Percentiles rank a stretch among this genome's conserved stretches.
Conservation (phyloP, 2,888 invertebrate species). For the Dusona sp. region DNA sequence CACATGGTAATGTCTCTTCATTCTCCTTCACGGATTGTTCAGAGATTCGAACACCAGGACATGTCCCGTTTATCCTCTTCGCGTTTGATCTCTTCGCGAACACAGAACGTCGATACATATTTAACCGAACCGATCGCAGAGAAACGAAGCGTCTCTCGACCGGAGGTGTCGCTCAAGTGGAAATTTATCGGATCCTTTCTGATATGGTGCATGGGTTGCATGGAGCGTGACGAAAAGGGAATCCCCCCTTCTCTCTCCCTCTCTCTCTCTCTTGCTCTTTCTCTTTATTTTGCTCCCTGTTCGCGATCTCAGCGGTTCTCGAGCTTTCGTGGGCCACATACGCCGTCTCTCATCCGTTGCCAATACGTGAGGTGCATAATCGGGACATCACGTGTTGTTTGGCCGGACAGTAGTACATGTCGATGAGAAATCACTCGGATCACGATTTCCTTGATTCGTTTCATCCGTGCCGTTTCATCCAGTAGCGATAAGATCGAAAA, state of each 20-base stretch:
- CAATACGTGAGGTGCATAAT: conserved; percentile 71
- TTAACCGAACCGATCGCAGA: conserved; percentile 53
- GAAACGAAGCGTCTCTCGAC: conserved; percentile 27
- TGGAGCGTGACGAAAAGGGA: conserved; percentile 62
- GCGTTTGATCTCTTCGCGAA: conserved; percentile 38
- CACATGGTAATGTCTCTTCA: conserved; percentile 22
- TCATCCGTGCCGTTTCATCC: not conserved
- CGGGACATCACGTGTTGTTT: conserved; percentile 48
- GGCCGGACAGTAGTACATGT: conserved; percentile 48
- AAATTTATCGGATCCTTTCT: conserved; percentile 65
- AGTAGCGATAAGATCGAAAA: conserved; percentile 40
- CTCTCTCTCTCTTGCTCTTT: conserved; percentile 4
- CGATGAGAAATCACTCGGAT: conserved; percentile 64
- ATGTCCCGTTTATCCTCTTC: conserved; percentile 37
- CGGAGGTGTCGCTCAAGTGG: conserved; percentile 58
- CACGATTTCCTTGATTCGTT: conserved; percentile 54
- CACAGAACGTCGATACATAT: conserved; percentile 69
- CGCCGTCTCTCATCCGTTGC: conserved; percentile 58
- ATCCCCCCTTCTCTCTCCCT: conserved; percentile 4
- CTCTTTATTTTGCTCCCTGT: not conserved
- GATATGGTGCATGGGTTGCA: conserved; percentile 38
- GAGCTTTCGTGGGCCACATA: conserved; percentile 59
- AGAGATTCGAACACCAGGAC: conserved; percentile 16
- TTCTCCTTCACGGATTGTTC: conserved; percentile 20
- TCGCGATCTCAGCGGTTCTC: conserved; percentile 32